Evolutionary conservation across 2,113 vertebrate genomes (phyloP), one percentile per base, ranked within the genome.

Genomic region (Melanotaenia duboulayi): DNA sequence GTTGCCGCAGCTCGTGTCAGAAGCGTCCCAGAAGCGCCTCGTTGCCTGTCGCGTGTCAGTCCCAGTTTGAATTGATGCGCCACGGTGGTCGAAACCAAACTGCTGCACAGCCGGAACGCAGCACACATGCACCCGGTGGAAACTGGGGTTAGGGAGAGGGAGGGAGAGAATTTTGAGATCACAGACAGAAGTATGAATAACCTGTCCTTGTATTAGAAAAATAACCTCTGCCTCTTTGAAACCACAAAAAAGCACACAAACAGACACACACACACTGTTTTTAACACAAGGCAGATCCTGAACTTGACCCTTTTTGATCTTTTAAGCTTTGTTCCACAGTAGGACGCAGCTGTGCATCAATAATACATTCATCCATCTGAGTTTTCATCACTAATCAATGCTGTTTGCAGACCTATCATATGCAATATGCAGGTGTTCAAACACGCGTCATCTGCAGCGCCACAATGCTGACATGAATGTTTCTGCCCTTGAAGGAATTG

Each of bases 361-460:
- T 73, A 74, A 55, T 0, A 44, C 62, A 78, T 66, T 58, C 76
- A 61, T 67, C 40, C 23, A 6, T 49, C 17, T 11, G 39, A 61
- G 69, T 40, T 75, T 77, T 57, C 60, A 66, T 81, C 57, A 58
- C 22, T 66, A 74, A 87, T 91, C 87, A 74, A 85, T 89, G 83
- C 32, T 10, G 28, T 87, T 84, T 86, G 68, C 81, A 82, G 84
- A 76, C 77, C 80, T 48, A 68, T 81, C 73, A 77, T 66, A n/a
- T 64, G 52, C 57, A 82, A 69, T 61, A 61, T 44, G 49, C 64
- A 16, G 14, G n/a, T 32, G 23, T 20, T 24, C 24, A 69, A 71
- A 67, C 40, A 42, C 20, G 24, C 6, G 14, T 61, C 70, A 63
- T 44, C 16, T 58, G 11, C 75, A 71, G 76, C 59, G 35, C 37